Base-by-base conservation (phyloP, 2,797 vertebrate genomes). In the Thripadectes ignobilis region DNA sequence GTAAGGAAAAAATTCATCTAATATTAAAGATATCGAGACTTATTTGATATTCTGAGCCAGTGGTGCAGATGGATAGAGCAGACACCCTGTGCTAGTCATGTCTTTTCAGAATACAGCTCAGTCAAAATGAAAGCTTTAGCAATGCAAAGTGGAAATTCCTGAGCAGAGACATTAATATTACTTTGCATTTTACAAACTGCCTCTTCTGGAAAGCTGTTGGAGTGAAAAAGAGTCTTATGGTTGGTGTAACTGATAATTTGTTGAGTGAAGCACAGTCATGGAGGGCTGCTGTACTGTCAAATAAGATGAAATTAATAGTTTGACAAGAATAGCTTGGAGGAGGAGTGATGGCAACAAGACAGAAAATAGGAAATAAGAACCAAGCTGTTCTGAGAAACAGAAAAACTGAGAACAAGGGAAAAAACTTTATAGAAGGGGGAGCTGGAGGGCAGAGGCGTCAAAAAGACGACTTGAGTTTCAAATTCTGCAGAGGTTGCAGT, bases 181-280 rank as follows among this genome's bases (percentile, higher is more conserved):
- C 83, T 95, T 96, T 94, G 80, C 88, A 77, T 94, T 93, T 94
- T 94, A 93, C 92, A 93, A 92, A 92, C 79, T 88, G 88, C 82
- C 74, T 93, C 83, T 93, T 81, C 83, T 69, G 79, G 79, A 79
- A 80, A 95, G 91, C 65, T 14, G 5, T 32, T 86, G 88, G 85
- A 95, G 87, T 80, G 95, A 92, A 89, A 89, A 74, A 75, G 85
- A 88, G 68, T 93, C 89, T 74, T 85, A 65, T 94, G 94, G 94
- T 85, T 89, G 85, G 72, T 88, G 91, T 94, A 92, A 88, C 69
- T 74, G 80, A 68, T 93, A 79, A 92, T 96, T 95, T 91, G 83
- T 95, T 90, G 80, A 82, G 89, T 39, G 72, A 92, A 88, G 76
- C 71, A 59, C 46, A 85, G 77, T 51, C 63, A 10, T 22, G 67